Evolutionary conservation across 2,113 vertebrate species (phyloP).

Genomic region (Tauraco erythrolophus): DNA sequence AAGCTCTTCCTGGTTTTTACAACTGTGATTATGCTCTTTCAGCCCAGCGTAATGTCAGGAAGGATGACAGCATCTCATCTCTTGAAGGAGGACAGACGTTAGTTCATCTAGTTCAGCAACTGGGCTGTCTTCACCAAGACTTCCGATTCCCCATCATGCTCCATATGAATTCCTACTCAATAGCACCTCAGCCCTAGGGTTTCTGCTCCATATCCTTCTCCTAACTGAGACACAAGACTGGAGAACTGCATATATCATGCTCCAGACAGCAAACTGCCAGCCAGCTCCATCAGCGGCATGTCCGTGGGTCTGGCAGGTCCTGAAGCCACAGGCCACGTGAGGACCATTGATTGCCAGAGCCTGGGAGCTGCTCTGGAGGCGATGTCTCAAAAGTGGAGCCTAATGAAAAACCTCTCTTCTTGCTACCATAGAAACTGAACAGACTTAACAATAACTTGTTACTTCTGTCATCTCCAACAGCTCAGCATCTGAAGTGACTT

Average conservation of each 20-base stretch:
- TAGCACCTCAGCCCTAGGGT: not conserved
- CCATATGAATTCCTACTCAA: not conserved
- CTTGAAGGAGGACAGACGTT: not conserved
- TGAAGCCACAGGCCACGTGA: not conserved
- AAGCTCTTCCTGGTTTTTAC: not conserved
- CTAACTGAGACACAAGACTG: not conserved
- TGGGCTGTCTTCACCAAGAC: not conserved
- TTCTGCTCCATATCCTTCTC: not conserved
- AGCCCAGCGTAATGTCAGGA: not conserved
- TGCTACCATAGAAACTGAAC: conserved; percentile 55
- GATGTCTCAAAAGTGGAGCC: not conserved
- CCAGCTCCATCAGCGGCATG: not conserved
- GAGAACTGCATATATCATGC: not conserved
- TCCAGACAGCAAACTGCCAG: not conserved
- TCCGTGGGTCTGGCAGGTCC: not conserved
- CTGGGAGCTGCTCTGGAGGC: not conserved
- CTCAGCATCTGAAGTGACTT: conserved; percentile 12
- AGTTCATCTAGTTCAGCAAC: not conserved
- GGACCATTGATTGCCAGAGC: not conserved
- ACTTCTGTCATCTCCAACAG: not conserved
- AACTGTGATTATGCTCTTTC: not conserved
- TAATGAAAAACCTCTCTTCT: not conserved
- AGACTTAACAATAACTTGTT: not conserved
- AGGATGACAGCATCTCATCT: not conserved
- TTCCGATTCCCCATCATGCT: not conserved